phyloP scores from a whole-genome alignment of 1,140 invertebrate species.

The Armadillidium nasatum region DNA sequence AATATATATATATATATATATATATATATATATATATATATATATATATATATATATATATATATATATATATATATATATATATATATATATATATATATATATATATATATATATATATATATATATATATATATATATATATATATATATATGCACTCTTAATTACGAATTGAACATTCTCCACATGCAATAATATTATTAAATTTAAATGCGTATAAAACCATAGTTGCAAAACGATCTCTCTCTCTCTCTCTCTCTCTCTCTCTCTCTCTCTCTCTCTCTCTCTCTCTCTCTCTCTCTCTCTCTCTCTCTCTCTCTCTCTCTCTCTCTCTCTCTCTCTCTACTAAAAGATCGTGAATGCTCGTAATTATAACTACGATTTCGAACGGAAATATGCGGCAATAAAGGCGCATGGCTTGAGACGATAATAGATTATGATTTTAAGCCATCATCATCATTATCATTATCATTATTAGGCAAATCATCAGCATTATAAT shows the following conservation, averaged over 20 bases:
- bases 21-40: constrained; percentile 49
- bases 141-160: background rate
- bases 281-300: too few relatives aligned
- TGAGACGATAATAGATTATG: background rate
- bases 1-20: too few relatives aligned
- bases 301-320: too few relatives aligned
- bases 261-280: too few relatives aligned
- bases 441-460: too few relatives aligned
- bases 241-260: too few relatives aligned
- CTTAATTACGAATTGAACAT: background rate
- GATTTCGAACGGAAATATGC: background rate
- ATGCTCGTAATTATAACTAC: too few relatives aligned
- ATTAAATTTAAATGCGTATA: background rate
- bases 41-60: background rate
- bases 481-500: too few relatives aligned
- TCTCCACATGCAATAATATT: background rate
- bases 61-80: background rate
- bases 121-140: constrained; percentile 9
- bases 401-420: background rate
- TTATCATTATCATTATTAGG: too few relatives aligned
- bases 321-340: too few relatives aligned
- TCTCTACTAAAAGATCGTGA: too few relatives aligned
- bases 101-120: constrained; percentile 4
- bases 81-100: background rate
- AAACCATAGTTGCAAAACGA: too few relatives aligned